Percentiles rank a stretch among this genome's conserved stretches.
phyloP scores from a whole-genome alignment of 2,888 invertebrate genomes.

The Celastrina argiolus region DNA sequence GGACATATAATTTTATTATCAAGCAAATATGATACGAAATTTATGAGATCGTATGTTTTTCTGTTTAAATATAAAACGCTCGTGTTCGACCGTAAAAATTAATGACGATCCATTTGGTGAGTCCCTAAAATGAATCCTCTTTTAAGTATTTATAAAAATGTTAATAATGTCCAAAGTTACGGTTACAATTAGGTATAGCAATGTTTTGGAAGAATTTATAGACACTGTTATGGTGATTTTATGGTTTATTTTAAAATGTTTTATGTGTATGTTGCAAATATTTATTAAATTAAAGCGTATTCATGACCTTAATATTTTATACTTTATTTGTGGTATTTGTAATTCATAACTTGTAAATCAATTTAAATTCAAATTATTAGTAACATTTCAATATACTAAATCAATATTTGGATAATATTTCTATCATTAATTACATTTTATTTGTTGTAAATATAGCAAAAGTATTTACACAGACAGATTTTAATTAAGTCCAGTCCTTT shows the following conservation, averaged over 20 bases:
- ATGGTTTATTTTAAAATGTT: neutral
- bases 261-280: neutral
- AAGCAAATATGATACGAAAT: constrained; percentile 22
- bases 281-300: too few relatives aligned
- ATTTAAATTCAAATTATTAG: too few relatives aligned
- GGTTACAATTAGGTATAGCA: neutral
- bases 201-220: constrained; percentile 14
- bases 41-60: constrained; percentile 23
- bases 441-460: neutral
- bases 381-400: neutral
- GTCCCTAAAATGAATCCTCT: constrained; percentile 22
- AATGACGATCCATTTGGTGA: constrained; percentile 19
- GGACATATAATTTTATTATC: constrained; percentile 20
- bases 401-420: neutral
- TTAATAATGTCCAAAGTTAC: constrained; percentile 8
- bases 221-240: neutral
- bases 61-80: constrained; percentile 24
- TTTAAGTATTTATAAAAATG: constrained; percentile 20
- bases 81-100: constrained; percentile 16
- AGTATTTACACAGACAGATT: constrained; percentile 1
- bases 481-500: neutral
- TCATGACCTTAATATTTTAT: too few relatives aligned
- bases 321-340: too few relatives aligned
- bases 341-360: too few relatives aligned
- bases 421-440: neutral